phyloP scores from a whole-genome alignment of 2,113 vertebrate genomes.

The Drymodes brunneopygia region DNA sequence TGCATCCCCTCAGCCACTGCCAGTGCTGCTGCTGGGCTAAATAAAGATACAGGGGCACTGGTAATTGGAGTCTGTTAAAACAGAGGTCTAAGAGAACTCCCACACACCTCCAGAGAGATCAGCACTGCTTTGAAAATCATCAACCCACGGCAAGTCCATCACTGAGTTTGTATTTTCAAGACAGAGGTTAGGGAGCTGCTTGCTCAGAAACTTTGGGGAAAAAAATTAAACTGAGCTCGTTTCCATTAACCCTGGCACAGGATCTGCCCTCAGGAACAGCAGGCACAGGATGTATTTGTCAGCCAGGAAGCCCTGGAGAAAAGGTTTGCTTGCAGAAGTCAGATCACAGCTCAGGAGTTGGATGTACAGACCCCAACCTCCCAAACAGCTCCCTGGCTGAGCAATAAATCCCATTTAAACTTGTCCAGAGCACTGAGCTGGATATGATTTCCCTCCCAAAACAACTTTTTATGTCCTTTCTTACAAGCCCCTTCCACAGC shows the following conservation, averaged over 20 bases:
- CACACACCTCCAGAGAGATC: neutral
- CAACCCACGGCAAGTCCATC: neutral
- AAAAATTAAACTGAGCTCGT: neutral
- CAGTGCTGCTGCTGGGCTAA: neutral
- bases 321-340: neutral
- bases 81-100: neutral
- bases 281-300: neutral
- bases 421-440: neutral
- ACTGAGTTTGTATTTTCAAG: neutral
- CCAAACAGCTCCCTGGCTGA: neutral
- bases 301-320: neutral
- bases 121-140: neutral
- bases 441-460: neutral
- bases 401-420: neutral
- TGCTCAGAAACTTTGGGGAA: neutral
- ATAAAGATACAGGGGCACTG: neutral
- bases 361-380: neutral
- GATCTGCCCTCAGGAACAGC: neutral
- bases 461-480: neutral
- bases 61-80: neutral
- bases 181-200: neutral
- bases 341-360: neutral
- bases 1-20: rapidly evolving
- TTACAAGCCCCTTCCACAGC: neutral
- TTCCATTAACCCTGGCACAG: neutral